A percentile compares a stretch with the other conserved stretches of the same genome.
These are phyloP conservation scores for Litoditis marina DNA, from an alignment of 2,888 invertebrate genomes.

Conservation along the genomic window DNA sequence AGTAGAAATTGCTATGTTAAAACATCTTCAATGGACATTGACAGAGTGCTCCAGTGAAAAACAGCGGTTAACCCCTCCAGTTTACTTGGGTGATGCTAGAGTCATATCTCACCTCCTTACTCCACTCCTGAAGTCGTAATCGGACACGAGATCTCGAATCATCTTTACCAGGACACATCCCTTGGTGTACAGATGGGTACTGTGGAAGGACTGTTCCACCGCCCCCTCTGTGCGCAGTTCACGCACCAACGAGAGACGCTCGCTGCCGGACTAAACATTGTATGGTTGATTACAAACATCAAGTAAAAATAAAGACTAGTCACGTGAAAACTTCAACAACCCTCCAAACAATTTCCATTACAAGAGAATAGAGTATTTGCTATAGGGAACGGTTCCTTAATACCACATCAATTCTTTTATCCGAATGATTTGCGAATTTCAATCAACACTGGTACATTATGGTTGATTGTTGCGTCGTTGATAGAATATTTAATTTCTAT, in stretches of 20 bases:
- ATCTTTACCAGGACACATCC: slow-evolving; percentile 57
- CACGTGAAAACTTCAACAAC: neutral
- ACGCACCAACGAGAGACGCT: slow-evolving; percentile 38
- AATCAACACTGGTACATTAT: no score
- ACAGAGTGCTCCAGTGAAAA: no score
- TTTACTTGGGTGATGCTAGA: no score
- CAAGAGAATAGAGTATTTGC: neutral
- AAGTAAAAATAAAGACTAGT: neutral
- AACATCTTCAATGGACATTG: no score
- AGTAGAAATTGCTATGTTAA: no score
- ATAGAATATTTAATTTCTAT: no score
- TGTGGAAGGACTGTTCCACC: slow-evolving; percentile 75
- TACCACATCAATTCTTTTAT: no score
- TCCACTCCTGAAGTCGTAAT: slow-evolving; percentile 49
- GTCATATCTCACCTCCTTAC: slow-evolving; percentile 36
- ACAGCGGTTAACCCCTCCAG: neutral
- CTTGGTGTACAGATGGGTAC: slow-evolving; percentile 62
- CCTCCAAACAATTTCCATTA: no score
- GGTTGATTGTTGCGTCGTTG: no score
- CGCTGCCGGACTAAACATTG: slow-evolving; percentile 24
- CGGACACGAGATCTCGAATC: slow-evolving; percentile 54
- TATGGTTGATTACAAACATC: neutral
- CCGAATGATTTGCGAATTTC: no score
- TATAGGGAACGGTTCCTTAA: no score
- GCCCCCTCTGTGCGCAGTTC: slow-evolving; percentile 85